Percentiles rank a stretch among this genome's conserved stretches.
Conservation (phyloP, 2,797 vertebrate species). For the Sphenopsis melanotis region DNA sequence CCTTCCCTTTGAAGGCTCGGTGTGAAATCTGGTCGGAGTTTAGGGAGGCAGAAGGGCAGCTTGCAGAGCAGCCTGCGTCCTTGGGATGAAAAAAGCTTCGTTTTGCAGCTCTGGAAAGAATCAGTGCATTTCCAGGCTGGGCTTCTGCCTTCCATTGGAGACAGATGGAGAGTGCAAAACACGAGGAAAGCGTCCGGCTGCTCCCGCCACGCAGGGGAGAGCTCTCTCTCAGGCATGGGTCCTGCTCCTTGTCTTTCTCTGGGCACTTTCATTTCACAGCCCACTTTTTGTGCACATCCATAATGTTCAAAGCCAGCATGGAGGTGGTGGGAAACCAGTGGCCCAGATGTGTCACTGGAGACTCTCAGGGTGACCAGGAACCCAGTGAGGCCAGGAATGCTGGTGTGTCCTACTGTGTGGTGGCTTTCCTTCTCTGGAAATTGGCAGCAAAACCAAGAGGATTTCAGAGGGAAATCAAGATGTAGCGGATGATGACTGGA, state of each 20-base stretch:
- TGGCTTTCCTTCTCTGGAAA: not conserved
- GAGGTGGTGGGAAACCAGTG: not conserved
- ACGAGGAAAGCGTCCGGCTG: not conserved
- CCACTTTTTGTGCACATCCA: not conserved
- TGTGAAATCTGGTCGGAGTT: slow-evolving; percentile 58
- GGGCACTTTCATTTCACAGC: not conserved
- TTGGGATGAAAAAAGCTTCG: slow-evolving; percentile 28
- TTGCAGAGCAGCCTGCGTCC: not conserved
- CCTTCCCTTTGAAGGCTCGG: slow-evolving; percentile 42
- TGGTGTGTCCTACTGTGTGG: not conserved
- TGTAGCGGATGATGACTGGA: not conserved
- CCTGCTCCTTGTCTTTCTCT: not conserved
- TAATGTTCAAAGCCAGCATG: not conserved
- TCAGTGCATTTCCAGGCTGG: not conserved
- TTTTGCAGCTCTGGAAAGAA: slow-evolving; percentile 58
- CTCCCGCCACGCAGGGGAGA: not conserved
- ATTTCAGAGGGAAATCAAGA: not conserved
- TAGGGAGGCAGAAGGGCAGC: slow-evolving; percentile 44
- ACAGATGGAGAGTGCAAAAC: not conserved
- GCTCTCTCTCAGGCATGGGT: not conserved
- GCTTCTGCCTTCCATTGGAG: slow-evolving; percentile 31
- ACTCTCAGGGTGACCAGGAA: not conserved
- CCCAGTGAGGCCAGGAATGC: not conserved
- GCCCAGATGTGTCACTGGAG: not conserved
- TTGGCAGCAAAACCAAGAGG: not conserved